A percentile compares a stretch with the other conserved stretches of the same genome.
Conservation (phyloP, 2,797 vertebrate species). For the Sebastes elongatus region DNA sequence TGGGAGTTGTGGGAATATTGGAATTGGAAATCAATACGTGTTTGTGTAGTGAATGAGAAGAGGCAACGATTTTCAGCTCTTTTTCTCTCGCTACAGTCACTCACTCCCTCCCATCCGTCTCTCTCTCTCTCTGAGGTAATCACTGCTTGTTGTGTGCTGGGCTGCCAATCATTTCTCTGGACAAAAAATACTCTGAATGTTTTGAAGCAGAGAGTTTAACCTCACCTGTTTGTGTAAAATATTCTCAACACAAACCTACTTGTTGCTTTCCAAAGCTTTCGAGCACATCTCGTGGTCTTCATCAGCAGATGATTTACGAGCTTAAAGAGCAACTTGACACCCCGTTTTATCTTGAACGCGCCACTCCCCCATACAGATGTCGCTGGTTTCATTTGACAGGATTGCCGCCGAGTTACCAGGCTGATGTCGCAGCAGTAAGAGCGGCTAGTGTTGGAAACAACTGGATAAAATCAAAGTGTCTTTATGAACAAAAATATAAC, state of each 20-base stretch:
- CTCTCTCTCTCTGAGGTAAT: constrained; percentile 4
- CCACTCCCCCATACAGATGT: too few relatives aligned
- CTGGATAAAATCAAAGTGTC: too few relatives aligned
- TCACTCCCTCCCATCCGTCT: background rate
- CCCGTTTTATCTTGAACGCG: too few relatives aligned
- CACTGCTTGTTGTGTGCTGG: background rate
- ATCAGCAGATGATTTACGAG: background rate
- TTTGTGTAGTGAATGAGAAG: constrained; percentile 26
- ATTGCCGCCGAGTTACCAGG: too few relatives aligned
- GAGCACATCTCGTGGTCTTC: background rate
- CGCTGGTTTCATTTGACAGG: too few relatives aligned
- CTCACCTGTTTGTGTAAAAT: background rate
- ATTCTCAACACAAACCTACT: background rate
- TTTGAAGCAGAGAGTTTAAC: background rate
- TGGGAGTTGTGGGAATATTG: constrained; percentile 21
- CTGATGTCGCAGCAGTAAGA: too few relatives aligned
- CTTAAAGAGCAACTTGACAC: background rate
- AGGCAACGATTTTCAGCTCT: constrained; percentile 7
- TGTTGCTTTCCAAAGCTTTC: background rate
- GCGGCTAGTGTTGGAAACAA: too few relatives aligned
- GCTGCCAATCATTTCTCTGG: background rate
- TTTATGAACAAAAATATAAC: too few relatives aligned
- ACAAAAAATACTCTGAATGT: background rate
- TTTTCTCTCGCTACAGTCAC: background rate
- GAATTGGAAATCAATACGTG: constrained; percentile 60